These are phyloP conservation scores for Nothoprocta pentlandii DNA, from an alignment of 2,113 vertebrate genomes.

Conservation along the genomic window DNA sequence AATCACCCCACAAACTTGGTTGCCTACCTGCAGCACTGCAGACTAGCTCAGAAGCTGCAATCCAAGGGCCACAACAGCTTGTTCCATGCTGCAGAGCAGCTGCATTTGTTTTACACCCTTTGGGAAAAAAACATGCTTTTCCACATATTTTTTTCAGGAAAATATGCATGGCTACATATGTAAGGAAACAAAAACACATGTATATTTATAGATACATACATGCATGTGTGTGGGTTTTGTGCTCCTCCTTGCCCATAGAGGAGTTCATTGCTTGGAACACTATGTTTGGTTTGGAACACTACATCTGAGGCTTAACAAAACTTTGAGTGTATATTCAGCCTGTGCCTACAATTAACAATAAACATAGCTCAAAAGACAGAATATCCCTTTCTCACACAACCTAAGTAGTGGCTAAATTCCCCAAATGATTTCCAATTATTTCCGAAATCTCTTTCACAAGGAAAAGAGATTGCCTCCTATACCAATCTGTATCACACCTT, in stretches of 20 bases:
- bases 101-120: not conserved
- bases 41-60: not conserved
- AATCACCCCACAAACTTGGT: not conserved
- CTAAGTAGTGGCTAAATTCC: not conserved
- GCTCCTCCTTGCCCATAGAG: not conserved
- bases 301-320: not conserved
- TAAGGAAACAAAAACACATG: no score
- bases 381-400: not conserved
- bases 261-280: not conserved
- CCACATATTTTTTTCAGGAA: accelerated
- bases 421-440: accelerated
- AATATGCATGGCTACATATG: not conserved
- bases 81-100: not conserved
- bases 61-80: not conserved
- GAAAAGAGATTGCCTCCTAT: not conserved
- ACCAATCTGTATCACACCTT: not conserved
- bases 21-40: not conserved
- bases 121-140: not conserved
- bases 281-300: not conserved
- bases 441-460: not conserved
- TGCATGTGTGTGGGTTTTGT: no score
- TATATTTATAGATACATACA: no score
- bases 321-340: not conserved
- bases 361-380: not conserved
- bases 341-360: not conserved